Conservation (phyloP, 2,888 invertebrate genomes). For the Muscina levida region DNA sequence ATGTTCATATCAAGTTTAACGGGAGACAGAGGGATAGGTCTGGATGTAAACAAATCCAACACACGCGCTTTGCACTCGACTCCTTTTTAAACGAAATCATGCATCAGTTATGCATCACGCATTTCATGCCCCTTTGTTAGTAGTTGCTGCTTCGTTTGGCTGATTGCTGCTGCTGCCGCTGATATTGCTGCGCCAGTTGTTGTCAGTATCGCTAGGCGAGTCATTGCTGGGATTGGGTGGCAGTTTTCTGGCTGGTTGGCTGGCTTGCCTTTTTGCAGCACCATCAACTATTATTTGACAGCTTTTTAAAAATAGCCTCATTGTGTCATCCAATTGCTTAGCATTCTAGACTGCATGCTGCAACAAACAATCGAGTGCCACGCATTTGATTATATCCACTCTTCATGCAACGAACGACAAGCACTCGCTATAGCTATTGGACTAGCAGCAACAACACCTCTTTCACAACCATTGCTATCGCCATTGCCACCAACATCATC, state of each 20-base stretch:
- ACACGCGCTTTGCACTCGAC: not conserved
- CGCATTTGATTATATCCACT: slow-evolving; percentile 56
- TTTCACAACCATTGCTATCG: not conserved
- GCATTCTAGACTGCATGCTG: slow-evolving; percentile 37
- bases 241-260: no score
- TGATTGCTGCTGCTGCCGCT: slow-evolving; percentile 16
- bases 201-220: not conserved
- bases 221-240: not conserved
- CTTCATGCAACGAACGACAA: not conserved
- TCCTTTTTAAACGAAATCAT: slow-evolving; percentile 46
- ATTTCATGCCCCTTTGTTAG: slow-evolving; percentile 34
- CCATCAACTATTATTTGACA: slow-evolving; percentile 66
- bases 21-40: no score
- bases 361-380: slow-evolving; percentile 9
- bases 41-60: not conserved
- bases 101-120: slow-evolving; percentile 60
- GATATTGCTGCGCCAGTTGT: not conserved
- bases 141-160: not conserved
- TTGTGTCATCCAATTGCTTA: slow-evolving; percentile 66
- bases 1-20: not conserved
- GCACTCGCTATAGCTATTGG: not conserved
- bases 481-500: not conserved
- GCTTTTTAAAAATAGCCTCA: slow-evolving; percentile 67
- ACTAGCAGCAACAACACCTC: not conserved
- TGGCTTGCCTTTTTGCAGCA: slow-evolving; percentile 19